Conservation (phyloP, 2,113 vertebrate species). For the Heteronetta atricapilla region DNA sequence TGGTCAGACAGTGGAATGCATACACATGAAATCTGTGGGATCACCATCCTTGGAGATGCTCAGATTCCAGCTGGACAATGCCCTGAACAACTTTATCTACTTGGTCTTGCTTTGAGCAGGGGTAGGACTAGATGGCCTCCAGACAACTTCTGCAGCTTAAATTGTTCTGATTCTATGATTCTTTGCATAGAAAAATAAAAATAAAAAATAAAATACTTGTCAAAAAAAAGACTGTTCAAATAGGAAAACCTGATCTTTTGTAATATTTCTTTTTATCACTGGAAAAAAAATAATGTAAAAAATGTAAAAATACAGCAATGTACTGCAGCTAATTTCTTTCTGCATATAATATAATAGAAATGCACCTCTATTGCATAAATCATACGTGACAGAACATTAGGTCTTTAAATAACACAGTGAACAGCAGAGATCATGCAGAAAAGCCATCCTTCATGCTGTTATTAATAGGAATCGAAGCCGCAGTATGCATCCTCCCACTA, state of each 20-base stretch:
- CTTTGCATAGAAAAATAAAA: background rate
- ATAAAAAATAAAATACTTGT: background rate
- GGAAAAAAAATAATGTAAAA: too few relatives aligned
- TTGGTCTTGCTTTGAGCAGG: background rate
- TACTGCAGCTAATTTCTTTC: slow-evolving; percentile 49
- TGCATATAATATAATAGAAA: slow-evolving; percentile 55
- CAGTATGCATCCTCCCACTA: slow-evolving; percentile 26
- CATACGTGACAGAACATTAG: slow-evolving; percentile 59
- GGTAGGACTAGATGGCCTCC: background rate
- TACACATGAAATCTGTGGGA: background rate
- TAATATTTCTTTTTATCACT: slow-evolving; percentile 28
- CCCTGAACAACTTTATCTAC: background rate
- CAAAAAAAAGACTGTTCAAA: background rate
- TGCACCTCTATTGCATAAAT: slow-evolving; percentile 60
- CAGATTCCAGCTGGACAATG: background rate
- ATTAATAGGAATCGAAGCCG: slow-evolving; percentile 17
- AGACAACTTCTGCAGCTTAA: background rate
- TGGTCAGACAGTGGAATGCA: background rate
- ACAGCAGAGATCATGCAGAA: background rate
- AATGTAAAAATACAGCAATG: slow-evolving; percentile 34
- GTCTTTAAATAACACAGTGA: slow-evolving; percentile 64
- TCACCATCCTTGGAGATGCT: background rate
- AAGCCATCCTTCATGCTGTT: slow-evolving; percentile 52
- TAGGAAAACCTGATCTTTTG: background rate
- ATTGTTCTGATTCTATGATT: background rate